Conservation (phyloP, 2,113 vertebrate genomes). For the Arizona elegans region DNA sequence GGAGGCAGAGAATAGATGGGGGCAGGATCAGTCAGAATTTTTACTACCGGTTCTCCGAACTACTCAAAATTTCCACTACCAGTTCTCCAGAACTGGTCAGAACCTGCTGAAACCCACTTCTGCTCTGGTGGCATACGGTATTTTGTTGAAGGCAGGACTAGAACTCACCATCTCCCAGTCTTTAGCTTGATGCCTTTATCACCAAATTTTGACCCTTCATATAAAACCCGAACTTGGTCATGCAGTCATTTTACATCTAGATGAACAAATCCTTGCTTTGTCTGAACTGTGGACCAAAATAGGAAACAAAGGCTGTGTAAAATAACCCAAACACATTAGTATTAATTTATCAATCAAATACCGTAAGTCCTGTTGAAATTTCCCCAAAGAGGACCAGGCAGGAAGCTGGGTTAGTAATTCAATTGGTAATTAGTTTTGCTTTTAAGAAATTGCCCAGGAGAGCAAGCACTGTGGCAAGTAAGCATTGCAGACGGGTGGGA, state of each 20-base stretch:
- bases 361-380: neutral
- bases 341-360: neutral
- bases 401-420: neutral
- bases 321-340: neutral
- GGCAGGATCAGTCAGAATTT: no score
- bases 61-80: no score
- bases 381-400: neutral
- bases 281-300: neutral
- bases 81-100: no score
- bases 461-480: neutral
- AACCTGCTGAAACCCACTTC: no score
- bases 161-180: neutral
- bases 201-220: neutral
- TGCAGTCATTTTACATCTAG: neutral
- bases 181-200: neutral
- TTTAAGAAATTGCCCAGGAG: neutral
- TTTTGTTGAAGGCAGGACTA: no score
- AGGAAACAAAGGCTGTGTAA: neutral
- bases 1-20: no score
- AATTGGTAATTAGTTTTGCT: neutral
- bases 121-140: no score
- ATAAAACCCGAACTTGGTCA: neutral
- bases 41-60: no score
- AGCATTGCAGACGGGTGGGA: fast-evolving
- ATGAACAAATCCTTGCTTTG: neutral